phyloP scores from a whole-genome alignment of 2,888 invertebrate genomes.

The Lumbricus terrestris region DNA sequence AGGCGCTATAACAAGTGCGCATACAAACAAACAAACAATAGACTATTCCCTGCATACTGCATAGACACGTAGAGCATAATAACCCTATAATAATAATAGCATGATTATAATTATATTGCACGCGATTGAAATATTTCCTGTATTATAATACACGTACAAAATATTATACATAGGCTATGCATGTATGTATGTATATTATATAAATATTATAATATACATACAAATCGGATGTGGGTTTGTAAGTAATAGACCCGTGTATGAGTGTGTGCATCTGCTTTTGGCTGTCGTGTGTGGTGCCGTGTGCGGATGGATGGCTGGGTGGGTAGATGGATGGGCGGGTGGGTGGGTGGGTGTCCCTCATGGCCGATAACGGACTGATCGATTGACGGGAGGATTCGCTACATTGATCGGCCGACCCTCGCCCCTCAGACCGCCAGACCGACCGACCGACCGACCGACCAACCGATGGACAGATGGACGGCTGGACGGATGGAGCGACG shows the following conservation, averaged over 20 bases:
- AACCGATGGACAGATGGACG: too few species aligned
- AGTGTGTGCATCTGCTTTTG: neutral
- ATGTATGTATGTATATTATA: conserved; percentile 4
- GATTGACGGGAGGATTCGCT: conserved; percentile 13
- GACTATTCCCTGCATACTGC: too few species aligned
- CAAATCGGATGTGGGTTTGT: neutral
- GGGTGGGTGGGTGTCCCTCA: neutral
- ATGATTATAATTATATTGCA: too few species aligned
- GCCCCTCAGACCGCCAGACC: neutral
- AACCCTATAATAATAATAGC: too few species aligned
- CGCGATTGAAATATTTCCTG: too few species aligned
- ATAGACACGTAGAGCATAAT: too few species aligned
- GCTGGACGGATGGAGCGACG: too few species aligned
- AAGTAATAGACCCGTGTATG: neutral
- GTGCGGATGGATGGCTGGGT: too few species aligned
- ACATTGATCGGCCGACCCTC: neutral
- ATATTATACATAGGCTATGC: neutral
- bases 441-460: neutral
- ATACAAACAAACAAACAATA: too few species aligned
- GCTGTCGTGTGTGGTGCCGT: too few species aligned
- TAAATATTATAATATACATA: neutral
- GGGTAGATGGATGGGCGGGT: too few species aligned
- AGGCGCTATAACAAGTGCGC: too few species aligned
- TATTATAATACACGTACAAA: neutral
- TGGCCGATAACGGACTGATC: neutral